Percentiles rank a stretch among this genome's conserved stretches.
Conservation (phyloP, 2,888 invertebrate species). For the Holacanthella duospinosa region DNA sequence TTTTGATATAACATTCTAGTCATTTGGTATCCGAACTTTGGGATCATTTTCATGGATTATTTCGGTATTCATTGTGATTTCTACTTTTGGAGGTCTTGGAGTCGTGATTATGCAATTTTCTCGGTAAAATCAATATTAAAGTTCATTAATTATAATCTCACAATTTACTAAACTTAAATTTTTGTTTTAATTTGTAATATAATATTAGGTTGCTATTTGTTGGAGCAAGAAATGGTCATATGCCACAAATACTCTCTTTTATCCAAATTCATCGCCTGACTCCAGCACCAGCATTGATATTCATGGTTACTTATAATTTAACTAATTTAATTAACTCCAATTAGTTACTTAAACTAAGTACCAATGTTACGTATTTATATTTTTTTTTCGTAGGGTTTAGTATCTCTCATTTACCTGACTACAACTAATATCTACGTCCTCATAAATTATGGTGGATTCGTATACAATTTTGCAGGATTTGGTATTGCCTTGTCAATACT, state of each 20-base stretch:
- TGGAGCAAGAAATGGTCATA: slow-evolving; percentile 67
- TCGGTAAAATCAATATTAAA: slow-evolving; percentile 14
- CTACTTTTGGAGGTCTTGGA: slow-evolving; percentile 82
- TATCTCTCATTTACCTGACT: slow-evolving; percentile 70
- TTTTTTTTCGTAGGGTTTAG: slow-evolving; percentile 54
- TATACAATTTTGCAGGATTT: slow-evolving; percentile 75
- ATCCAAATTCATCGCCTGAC: slow-evolving; percentile 65
- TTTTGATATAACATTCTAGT: slow-evolving; percentile 44
- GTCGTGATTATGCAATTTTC: slow-evolving; percentile 33
- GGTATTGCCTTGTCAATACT: slow-evolving; percentile 64
- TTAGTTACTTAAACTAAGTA: no score
- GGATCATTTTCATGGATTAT: slow-evolving; percentile 60
- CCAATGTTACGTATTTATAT: not conserved
- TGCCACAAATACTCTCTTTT: slow-evolving; percentile 69
- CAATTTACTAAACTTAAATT: not conserved
- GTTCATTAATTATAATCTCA: not conserved
- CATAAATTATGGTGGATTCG: slow-evolving; percentile 74
- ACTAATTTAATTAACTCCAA: not conserved
- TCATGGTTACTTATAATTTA: slow-evolving; percentile 55
- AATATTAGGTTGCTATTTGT: slow-evolving; percentile 25
- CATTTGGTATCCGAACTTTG: slow-evolving; percentile 62
- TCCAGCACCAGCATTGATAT: slow-evolving; percentile 71
- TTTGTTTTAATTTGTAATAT: not conserved
- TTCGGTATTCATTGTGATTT: slow-evolving; percentile 76
- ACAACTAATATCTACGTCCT: slow-evolving; percentile 68